These are phyloP conservation scores for Proteles cristata DNA, from an alignment of 2,113 vertebrate genomes.

Conservation along the genomic window DNA sequence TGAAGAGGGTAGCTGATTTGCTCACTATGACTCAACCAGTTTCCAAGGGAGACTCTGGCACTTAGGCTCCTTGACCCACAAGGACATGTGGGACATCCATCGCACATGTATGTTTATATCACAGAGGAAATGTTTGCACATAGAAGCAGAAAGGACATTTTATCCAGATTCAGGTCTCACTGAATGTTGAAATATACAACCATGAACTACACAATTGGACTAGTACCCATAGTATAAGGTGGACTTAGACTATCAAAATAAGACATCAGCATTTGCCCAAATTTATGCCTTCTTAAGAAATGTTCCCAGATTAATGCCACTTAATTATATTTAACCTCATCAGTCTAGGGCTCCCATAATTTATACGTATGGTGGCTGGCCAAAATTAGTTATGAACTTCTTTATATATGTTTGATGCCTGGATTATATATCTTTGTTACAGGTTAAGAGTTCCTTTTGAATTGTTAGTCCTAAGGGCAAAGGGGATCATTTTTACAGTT, in stretches of 20 bases:
- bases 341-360: background rate
- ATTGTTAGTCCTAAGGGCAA: background rate
- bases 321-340: background rate
- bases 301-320: background rate
- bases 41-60: background rate
- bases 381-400: background rate
- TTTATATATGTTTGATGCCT: conserved; percentile 22
- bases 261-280: background rate
- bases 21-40: background rate
- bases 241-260: background rate
- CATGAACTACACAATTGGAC: background rate
- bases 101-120: background rate
- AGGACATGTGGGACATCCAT: too few species aligned
- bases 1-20: background rate
- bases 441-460: background rate
- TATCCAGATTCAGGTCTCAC: background rate
- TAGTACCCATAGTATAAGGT: background rate
- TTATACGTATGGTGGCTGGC: background rate
- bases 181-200: background rate
- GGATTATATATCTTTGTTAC: background rate
- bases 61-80: background rate
- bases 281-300: background rate
- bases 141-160: background rate
- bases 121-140: background rate
- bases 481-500: background rate